Evolutionary conservation across 2,113 vertebrate species (phyloP), one percentile per base, ranked within the genome.

Genomic region (Calidris pygmaea): DNA sequence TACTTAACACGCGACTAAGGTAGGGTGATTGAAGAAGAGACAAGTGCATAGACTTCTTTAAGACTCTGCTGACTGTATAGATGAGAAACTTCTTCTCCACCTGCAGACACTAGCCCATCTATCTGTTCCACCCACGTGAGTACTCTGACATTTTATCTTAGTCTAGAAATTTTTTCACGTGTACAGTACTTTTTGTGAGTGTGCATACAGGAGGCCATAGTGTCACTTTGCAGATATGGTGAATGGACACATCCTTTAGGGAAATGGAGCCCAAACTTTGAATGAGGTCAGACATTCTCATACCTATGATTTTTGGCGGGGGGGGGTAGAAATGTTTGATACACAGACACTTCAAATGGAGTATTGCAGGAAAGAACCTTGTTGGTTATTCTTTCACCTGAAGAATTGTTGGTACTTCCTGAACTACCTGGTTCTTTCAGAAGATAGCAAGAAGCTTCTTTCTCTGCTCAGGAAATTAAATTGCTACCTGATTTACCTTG

Each of bases 1-100:
- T 27, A 0, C 39, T 45, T 22, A 22, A 22, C 8, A 12, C 1
- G 0, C 30, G 5, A 11, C 23, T 7, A 27, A 59, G 23, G n/a
- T 43, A 58, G 45, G 29, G 32, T 8, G 6, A 10, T 14, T 30
- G 39, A 67, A 60, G 21, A 62, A 20, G 2, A 59, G 8, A 12
- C 39, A 39, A 63, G 32, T 8, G 7, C 20, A 47, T 23, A n/a
- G 75, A 45, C 9, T 30, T 12, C 21, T 76, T 14, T 34, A 35
- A 82, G 85, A 26, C 7, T 55, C 34, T 39, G 15, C 47, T 70
- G 80, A 21, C 6, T 32, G 18, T 5, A 9, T 2, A 37, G 39
- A 4, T 24, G 32, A 60, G 29, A 35, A 68, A 14, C 12, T 60
- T 52, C 7, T 52, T 39, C 37, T 43, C 37, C 24, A 29, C 24